Conservation (phyloP, 2,888 invertebrate species). For the Rotaria magnacalcarata region DNA sequence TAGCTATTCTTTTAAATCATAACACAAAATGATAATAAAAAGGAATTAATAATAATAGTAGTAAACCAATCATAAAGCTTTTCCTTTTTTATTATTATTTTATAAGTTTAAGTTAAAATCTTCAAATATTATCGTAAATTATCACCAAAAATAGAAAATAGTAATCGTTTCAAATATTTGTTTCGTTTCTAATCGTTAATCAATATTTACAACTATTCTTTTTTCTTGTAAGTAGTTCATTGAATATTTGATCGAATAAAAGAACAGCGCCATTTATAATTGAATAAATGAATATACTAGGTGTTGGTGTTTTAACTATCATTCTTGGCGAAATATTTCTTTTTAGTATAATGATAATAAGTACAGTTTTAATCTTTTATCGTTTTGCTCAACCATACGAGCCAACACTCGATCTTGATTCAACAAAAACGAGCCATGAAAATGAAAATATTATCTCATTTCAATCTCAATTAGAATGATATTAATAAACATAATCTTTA, state of each 20-base stretch:
- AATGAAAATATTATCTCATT: not conserved
- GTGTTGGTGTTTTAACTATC: not conserved
- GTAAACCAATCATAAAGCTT: no score
- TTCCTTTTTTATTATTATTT: no score
- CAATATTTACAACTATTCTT: not conserved
- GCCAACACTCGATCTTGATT: not conserved
- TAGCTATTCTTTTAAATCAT: no score
- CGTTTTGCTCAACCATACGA: conserved; percentile 1
- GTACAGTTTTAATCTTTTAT: conserved; percentile 12
- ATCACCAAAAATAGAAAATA: no score
- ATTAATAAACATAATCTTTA: not conserved
- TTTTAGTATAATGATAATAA: not conserved
- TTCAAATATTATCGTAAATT: no score
- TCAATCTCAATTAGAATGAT: no score
- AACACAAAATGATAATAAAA: no score
- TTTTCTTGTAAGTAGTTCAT: not conserved
- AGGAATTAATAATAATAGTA: no score
- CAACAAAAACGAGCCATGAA: not conserved
- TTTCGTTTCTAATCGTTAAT: not conserved
- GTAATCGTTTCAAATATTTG: not conserved
- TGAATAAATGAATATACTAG: not conserved
- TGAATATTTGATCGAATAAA: not conserved
- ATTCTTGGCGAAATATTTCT: conserved; percentile 23
- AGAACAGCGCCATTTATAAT: not conserved
- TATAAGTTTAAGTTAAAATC: no score